Percentiles rank a stretch among this genome's conserved stretches.
Conservation (phyloP, 2,888 invertebrate species). For the Dryococelus australis region DNA sequence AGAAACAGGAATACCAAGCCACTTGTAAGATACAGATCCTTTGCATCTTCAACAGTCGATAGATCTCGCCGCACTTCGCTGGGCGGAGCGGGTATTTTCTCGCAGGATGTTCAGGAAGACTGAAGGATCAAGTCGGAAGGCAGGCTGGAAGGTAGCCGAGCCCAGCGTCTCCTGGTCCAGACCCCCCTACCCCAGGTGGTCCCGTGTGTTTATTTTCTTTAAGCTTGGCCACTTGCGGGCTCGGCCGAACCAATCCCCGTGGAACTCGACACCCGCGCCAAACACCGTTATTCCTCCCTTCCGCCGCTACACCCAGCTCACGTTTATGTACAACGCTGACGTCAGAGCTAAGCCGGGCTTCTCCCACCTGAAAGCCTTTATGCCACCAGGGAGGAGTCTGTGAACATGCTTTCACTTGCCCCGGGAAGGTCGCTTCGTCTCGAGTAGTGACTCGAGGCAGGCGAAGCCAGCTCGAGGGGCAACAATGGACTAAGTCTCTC, state of each 20-base stretch:
- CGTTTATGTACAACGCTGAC: background rate
- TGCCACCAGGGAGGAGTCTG: constrained; percentile 7
- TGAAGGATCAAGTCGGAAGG: too few species aligned
- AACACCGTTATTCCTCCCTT: background rate
- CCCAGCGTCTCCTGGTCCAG: too few species aligned
- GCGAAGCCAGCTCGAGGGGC: background rate
- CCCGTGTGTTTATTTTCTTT: background rate
- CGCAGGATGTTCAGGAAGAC: too few species aligned
- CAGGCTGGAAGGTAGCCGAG: too few species aligned
- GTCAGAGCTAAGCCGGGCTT: background rate
- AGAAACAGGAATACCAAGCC: too few species aligned
- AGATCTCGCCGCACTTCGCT: too few species aligned
- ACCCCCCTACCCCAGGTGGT: too few species aligned
- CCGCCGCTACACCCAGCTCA: background rate
- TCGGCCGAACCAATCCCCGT: background rate
- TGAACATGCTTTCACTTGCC: background rate
- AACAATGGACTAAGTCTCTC: background rate
- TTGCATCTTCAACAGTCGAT: too few species aligned
- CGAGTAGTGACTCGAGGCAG: background rate
- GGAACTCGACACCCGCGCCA: background rate
- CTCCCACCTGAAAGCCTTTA: background rate
- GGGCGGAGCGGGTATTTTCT: too few species aligned
- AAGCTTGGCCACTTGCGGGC: background rate
- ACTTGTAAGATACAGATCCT: too few species aligned
- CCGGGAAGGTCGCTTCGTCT: background rate